Base-by-base conservation (phyloP, 2,113 vertebrate genomes). In the Pampusana beccarii region DNA sequence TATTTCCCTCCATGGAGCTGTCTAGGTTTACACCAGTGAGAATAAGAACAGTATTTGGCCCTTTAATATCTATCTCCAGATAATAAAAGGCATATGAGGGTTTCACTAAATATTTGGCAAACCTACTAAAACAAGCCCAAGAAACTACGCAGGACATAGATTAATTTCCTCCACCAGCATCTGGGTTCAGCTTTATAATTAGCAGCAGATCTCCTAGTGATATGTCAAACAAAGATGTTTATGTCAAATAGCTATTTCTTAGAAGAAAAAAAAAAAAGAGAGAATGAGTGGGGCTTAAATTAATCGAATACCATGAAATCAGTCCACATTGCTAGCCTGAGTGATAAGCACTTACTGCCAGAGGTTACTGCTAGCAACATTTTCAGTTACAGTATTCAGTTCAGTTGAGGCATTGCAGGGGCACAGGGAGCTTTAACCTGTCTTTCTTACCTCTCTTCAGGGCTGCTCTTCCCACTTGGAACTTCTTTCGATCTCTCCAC, bases 121-220 rank as follows among this genome's bases (percentile, higher is more conserved):
- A 93, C 84, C 82, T 83, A 96, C 88, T 94, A 92, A 96, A 96
- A 95, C 95, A 96, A 95, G 91, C 84, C 86, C 62, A 94, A 96
- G 92, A 77, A 97, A 94, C 96, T 96, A 91, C 46, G 13, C 92
- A 97, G 96, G 95, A 95, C 88, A 26, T 92, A 96, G 96, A 95
- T 96, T 96, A 93, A 97, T 97, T 97, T 97, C 96, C 96, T 96
- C 92, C 80, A 89, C 73, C 70, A 80, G 96, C 96, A 96, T 96
- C 96, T 97, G 96, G 96, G 95, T 96, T 96, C 92, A 93, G 89
- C 96, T 93, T 94, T 91, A 94, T 97, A 97, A 97, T 97, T 97
- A 96, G 88, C 96, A 95, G 88, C 96, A 97, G 96, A 97, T 96
- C 94, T 88, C 57, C 57, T 87, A 86, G 91, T 79, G 94, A 97